phyloP scores from a whole-genome alignment of 2,113 vertebrate genomes.

The Cricetomys ansorgei region DNA sequence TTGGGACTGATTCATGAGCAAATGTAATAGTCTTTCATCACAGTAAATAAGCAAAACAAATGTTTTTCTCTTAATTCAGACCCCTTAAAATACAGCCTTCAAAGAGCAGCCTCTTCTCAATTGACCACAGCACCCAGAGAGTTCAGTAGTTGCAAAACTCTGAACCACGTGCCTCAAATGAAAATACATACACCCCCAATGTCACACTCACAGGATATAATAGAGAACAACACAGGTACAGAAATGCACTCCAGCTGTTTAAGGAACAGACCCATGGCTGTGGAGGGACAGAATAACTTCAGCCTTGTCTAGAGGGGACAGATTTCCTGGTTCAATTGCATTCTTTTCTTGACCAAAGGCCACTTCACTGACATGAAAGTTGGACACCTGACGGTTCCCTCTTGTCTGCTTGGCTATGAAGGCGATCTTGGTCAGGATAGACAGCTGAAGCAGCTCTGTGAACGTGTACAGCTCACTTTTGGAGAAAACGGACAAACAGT shows the following conservation, averaged over 20 bases:
- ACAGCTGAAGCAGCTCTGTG: neutral
- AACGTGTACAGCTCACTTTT: neutral
- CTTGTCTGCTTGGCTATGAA: neutral
- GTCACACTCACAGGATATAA: neutral
- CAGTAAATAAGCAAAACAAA: slow-evolving; percentile 66
- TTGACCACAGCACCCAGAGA: slow-evolving; percentile 39
- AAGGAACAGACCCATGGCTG: neutral
- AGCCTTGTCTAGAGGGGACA: neutral
- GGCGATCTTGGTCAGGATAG: neutral
- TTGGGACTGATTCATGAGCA: slow-evolving; percentile 72
- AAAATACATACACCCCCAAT: slow-evolving; percentile 7
- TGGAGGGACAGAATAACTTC: slow-evolving; percentile 26
- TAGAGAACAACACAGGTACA: neutral
- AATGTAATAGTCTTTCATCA: slow-evolving; percentile 64
- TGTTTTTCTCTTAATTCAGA: slow-evolving; percentile 46
- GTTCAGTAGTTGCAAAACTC: slow-evolving; percentile 56
- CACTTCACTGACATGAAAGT: neutral
- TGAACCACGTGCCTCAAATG: slow-evolving; percentile 52
- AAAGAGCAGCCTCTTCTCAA: slow-evolving; percentile 54
- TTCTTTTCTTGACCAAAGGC: neutral
- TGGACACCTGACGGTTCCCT: neutral
- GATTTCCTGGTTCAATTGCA: neutral
- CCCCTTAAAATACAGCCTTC: slow-evolving; percentile 62
- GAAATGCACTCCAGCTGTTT: neutral
- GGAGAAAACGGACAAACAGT: neutral